A percentile compares a stretch with the other conserved stretches of the same genome.
Evolutionary conservation across 2,797 vertebrate species (phyloP).

Genomic region (Melanotaenia boesemani): DNA sequence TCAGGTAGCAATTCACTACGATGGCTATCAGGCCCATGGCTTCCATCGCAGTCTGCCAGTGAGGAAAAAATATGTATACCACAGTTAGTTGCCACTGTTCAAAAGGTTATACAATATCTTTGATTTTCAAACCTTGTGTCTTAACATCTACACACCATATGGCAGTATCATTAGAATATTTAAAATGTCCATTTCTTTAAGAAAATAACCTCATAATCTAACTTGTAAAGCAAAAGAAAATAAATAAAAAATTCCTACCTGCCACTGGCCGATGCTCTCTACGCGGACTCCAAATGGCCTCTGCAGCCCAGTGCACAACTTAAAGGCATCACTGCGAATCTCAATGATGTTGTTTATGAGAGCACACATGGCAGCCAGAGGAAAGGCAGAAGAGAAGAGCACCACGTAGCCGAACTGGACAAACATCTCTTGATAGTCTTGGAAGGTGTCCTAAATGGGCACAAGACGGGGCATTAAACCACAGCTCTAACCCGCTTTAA

Average conservation of each 20-base stretch:
- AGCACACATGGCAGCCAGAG: conserved; percentile 94
- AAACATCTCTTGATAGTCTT: conserved; percentile 99
- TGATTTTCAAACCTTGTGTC: background rate
- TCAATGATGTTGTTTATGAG: conserved; percentile 98
- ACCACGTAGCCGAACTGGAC: conserved; percentile 98
- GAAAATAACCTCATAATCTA: background rate
- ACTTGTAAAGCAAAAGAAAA: too few species aligned
- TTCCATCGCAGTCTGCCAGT: conserved; percentile 93
- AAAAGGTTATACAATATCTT: background rate
- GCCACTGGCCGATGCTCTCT: conserved; percentile 96
- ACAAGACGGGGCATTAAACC: conserved; percentile 12
- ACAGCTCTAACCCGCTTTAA: background rate
- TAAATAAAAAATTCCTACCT: conserved; percentile 80
- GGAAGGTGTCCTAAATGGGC: conserved; percentile 91
- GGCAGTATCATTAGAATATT: background rate
- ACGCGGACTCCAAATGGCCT: conserved; percentile 93
- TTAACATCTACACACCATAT: background rate
- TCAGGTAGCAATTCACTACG: conserved; percentile 97
- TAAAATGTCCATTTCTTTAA: background rate
- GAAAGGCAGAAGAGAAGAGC: conserved; percentile 97
- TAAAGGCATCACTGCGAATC: conserved; percentile 97
- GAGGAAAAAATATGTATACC: background rate
- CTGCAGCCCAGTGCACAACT: conserved; percentile 95
- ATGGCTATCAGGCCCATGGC: conserved; percentile 96
- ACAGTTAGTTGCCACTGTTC: background rate